Evolutionary conservation across 2,888 invertebrate species (phyloP).

Genomic region (Trichopria drosophilae): DNA sequence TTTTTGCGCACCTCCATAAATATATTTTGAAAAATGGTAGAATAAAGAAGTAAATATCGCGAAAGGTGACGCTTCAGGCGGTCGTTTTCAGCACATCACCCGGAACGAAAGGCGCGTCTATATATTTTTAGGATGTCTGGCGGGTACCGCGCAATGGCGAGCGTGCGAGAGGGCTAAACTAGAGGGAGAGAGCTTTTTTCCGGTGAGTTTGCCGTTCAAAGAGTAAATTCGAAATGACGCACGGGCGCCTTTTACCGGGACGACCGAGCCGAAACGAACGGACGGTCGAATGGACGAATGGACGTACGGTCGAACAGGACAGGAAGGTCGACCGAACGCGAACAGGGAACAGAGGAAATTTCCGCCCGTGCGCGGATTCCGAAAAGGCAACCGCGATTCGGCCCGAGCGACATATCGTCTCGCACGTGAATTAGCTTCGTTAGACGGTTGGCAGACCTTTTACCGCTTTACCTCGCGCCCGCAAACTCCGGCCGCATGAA

Average conservation of each 20-base stretch:
- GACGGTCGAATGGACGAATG: too few relatives aligned
- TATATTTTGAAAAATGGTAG: too few relatives aligned
- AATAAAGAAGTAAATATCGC: conserved; percentile 15
- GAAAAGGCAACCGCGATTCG: too few relatives aligned
- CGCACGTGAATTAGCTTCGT: conserved; percentile 45
- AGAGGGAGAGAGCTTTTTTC: conserved; percentile 8
- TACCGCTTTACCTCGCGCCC: conserved; percentile 7
- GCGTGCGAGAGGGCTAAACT: not conserved
- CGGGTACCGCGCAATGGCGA: not conserved
- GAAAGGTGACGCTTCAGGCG: not conserved
- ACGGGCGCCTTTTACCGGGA: too few relatives aligned
- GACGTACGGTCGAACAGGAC: too few relatives aligned
- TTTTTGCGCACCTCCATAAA: too few relatives aligned
- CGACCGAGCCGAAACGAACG: too few relatives aligned
- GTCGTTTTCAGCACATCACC: conserved; percentile 22
- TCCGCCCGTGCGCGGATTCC: too few relatives aligned
- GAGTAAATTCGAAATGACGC: too few relatives aligned
- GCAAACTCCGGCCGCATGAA: not conserved
- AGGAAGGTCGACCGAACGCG: not conserved
- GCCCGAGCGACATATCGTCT: too few relatives aligned
- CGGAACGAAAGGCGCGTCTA: conserved; percentile 19
- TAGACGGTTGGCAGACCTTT: conserved; percentile 38
- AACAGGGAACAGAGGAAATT: conserved; percentile 15
- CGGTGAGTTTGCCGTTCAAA: too few relatives aligned
- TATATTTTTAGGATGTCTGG: conserved; percentile 17